Base-by-base conservation (phyloP, 53 echinoderm and acorn worm species). In the Temnopleurus reevesii region DNA sequence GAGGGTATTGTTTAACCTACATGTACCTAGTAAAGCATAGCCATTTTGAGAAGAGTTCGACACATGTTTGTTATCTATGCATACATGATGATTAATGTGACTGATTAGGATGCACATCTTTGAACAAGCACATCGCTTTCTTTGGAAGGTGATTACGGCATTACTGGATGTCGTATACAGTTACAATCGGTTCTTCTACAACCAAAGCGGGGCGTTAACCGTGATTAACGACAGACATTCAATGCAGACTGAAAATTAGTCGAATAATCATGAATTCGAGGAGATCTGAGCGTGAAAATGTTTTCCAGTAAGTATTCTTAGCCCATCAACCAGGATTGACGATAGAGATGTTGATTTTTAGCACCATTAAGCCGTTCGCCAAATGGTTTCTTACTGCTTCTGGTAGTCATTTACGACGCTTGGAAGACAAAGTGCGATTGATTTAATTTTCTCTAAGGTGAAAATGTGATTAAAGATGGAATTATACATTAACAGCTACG, bases 61-160 rank as follows among this genome's bases (percentile, higher is more conserved):
- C 63, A 63, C 3, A 17, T 4, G 31, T 58, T 58, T 6, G 23
- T 58, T 13, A 63, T 31, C 26, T 25, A 26, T n/a, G n/a, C 4
- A 58, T 55, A n/a, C n/a, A 59, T 59, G 26, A 59, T 63, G 63
- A 63, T 63, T 4, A 63, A 63, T 63, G 63, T 63, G 63, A 31
- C 31, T 33, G 63, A 63, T 63, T 63, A 63, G 63, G 63, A 33
- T 63, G 63, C 30, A 63, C 63, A 63, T 63, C 4, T 29, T 63
- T 63, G 63, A 63, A 63, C 12, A 63, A 63, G 33, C 63, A 33
- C 33, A 31, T 8, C 63, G 31, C 63, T 63, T 31, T 5, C 63
- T n/a, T n/a, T n/a, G n/a, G n/a, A 13, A 8, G 63, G 63, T 63
- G 63, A 63, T 61, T 61, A 61, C 33, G 61, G 33, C 12, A 58